Evolutionary conservation across 2,888 invertebrate genomes (phyloP).

Genomic region (Monopis laevigella): DNA sequence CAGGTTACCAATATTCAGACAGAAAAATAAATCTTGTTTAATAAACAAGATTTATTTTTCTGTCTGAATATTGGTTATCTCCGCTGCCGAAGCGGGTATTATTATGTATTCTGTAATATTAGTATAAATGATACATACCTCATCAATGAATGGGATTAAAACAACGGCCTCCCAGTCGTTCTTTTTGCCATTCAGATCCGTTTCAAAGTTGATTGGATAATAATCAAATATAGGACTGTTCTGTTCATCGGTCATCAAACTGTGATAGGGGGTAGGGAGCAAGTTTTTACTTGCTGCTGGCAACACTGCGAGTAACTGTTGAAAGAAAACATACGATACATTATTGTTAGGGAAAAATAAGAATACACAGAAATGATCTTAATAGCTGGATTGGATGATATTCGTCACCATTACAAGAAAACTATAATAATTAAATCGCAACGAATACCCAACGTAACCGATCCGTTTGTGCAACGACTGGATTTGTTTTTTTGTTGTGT

Average conservation of each 20-base stretch:
- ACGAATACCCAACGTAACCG: too few relatives aligned
- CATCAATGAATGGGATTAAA: constrained; percentile 92
- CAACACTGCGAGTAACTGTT: constrained; percentile 82
- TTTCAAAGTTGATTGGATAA: constrained; percentile 90
- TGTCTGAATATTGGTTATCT: background rate
- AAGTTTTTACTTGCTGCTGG: constrained; percentile 86
- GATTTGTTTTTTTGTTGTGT: too few relatives aligned
- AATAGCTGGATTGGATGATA: too few relatives aligned
- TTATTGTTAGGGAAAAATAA: too few relatives aligned
- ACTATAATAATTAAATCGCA: too few relatives aligned
- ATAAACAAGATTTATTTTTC: too few relatives aligned
- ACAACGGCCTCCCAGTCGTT: constrained; percentile 98
- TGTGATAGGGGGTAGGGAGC: constrained; percentile 80
- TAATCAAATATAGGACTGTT: constrained; percentile 86
- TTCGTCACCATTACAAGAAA: too few relatives aligned
- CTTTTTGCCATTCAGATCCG: constrained; percentile 94
- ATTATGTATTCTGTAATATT: background rate
- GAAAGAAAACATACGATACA: constrained; percentile 19
- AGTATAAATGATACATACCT: constrained; percentile 48
- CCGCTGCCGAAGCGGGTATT: background rate
- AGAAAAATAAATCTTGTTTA: background rate
- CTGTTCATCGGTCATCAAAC: constrained; percentile 79
- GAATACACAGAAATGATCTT: too few relatives aligned
- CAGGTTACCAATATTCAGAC: background rate
- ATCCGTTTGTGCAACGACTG: too few relatives aligned